Evolutionary conservation across 1,140 invertebrate species (phyloP), one percentile per base, ranked within the genome.

Genomic region (Microplitis mediator): DNA sequence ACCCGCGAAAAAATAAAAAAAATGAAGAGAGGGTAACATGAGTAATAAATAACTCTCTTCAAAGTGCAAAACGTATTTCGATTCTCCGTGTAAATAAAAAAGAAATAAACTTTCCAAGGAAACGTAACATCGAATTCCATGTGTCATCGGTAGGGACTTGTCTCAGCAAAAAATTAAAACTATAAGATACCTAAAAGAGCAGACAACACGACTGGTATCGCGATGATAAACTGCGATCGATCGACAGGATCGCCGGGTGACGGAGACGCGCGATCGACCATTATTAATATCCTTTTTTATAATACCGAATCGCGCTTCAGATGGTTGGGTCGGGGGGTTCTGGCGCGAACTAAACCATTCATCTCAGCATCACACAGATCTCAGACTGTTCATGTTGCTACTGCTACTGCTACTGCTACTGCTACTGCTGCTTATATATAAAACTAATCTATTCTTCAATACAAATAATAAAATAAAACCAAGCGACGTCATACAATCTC

Each of bases 271-370:
- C 61, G 61, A 63, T 63, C 61, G 34, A 45, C 32, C 61, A 63
- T 63, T 63, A 63, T 63, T 63, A 63, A 63, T 63, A 63, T 63
- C 63, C 63, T 65, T 65, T 65, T 65, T 65, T n/a, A 50, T 14
- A 32, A 63, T 23, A 9, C 61, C 32, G 14, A 63, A 63, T 63
- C 58, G 23, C 23, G 58, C 13, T 13, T 23, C 23, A 23, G 23
- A 23, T 23, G 23, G 23, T 23, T 23, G 23, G 23, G 23, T 23
- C 23, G 23, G 23, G 45, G 45, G 51, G 4, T 54, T n/a, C 14
- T 54, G 61, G 61, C 14, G 61, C 61, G 61, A 63, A 63, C 3
- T 63, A 14, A 35, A 36, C 61, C 61, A 63, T 63, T 35, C 61
- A 63, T 63, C 61, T 63, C 36, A 11, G n/a, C 58, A 23, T 39